Conservation (phyloP, 2,113 vertebrate genomes). For the Phaethon lepturus region DNA sequence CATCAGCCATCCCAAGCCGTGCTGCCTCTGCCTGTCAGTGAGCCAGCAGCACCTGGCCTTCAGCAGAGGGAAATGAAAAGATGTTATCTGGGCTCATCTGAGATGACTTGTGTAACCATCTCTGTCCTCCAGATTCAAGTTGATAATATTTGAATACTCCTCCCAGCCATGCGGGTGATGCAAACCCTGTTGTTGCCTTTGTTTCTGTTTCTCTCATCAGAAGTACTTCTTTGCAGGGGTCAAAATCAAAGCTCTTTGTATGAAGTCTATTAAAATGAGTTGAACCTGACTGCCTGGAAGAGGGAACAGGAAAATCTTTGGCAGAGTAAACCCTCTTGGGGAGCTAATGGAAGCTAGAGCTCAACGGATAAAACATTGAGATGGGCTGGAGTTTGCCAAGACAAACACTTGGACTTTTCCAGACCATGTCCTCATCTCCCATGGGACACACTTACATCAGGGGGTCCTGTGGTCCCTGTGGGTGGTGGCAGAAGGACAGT, state of each 20-base stretch:
- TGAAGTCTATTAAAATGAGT: background rate
- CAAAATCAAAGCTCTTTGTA: slow-evolving; percentile 29
- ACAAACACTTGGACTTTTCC: background rate
- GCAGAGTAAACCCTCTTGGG: background rate
- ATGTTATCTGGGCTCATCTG: background rate
- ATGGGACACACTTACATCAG: background rate
- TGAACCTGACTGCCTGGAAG: background rate
- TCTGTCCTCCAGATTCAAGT: background rate
- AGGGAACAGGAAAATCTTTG: background rate
- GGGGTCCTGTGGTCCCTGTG: background rate
- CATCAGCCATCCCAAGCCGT: background rate
- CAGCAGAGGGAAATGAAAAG: background rate
- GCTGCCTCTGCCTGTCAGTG: background rate
- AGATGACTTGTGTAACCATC: background rate
- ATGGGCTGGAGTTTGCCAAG: background rate
- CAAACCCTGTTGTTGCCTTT: background rate
- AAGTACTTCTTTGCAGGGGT: background rate
- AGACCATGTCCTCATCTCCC: background rate
- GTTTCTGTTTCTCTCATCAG: background rate
- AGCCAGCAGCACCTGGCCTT: background rate
- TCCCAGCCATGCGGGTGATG: background rate
- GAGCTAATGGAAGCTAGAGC: background rate
- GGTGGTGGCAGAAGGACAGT: background rate
- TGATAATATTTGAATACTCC: background rate
- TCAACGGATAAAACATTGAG: background rate